phyloP scores from a whole-genome alignment of 1,140 invertebrate species.

The Eubasilissa regina region DNA sequence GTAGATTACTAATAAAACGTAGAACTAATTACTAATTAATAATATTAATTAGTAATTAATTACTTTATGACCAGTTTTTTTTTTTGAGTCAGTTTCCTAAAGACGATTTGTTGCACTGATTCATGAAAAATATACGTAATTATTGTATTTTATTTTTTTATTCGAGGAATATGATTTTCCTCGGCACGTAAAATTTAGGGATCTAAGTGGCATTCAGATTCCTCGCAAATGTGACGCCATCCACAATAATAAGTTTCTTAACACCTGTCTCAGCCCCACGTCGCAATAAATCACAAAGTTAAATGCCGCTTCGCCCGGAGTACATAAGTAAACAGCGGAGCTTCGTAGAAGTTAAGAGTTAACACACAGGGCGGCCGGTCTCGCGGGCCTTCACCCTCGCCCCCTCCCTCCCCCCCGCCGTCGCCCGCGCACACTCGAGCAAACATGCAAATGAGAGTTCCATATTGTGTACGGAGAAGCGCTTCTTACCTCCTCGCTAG shows the following conservation, averaged over 20 bases:
- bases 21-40: too few species aligned
- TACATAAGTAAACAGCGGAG: conserved; percentile 50
- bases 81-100: too few species aligned
- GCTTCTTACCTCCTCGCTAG: conserved; percentile 22
- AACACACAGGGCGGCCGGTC: conserved; percentile 41
- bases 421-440: background rate
- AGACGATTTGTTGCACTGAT: too few species aligned
- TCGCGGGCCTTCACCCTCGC: conserved; percentile 3
- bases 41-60: too few species aligned
- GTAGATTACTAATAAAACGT: too few species aligned
- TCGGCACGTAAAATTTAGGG: background rate
- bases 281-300: conserved; percentile 55
- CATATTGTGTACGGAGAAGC: conserved; percentile 13
- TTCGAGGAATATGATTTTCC: background rate
- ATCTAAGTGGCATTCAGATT: background rate
- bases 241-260: conserved; percentile 38
- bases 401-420: background rate
- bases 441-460: conserved; percentile 54
- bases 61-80: too few species aligned
- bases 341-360: conserved; percentile 49
- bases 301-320: conserved; percentile 53
- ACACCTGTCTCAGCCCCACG: conserved; percentile 25
- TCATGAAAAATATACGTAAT: too few species aligned
- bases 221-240: conserved; percentile 3
- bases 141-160: too few species aligned